Percentiles rank a stretch among this genome's conserved stretches.
phyloP scores from a whole-genome alignment of 1,140 invertebrate genomes.

The Halesus radiatus region DNA sequence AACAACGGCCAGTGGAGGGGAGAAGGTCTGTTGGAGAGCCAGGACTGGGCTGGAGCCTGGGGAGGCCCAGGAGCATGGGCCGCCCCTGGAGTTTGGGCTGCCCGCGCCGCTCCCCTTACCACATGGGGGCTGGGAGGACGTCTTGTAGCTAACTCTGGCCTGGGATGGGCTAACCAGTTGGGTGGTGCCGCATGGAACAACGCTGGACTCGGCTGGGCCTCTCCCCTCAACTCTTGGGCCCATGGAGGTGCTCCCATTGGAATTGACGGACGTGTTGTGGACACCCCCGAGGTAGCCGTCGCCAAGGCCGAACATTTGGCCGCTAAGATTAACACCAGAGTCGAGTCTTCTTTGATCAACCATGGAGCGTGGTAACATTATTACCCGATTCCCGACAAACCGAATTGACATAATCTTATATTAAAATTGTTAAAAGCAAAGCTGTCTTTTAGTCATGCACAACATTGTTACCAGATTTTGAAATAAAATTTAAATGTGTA shows the following conservation, averaged over 20 bases:
- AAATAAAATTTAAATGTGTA: too few relatives aligned
- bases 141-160: conserved; percentile 68
- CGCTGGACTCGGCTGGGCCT: background rate
- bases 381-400: too few relatives aligned
- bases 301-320: conserved; percentile 65
- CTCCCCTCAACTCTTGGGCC: conserved; percentile 57
- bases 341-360: background rate
- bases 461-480: too few relatives aligned
- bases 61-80: conserved; percentile 58
- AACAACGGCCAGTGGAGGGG: conserved; percentile 31
- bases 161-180: conserved; percentile 43
- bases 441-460: too few relatives aligned
- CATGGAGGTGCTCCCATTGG: conserved; percentile 57
- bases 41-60: conserved; percentile 59
- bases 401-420: too few relatives aligned
- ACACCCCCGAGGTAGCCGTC: conserved; percentile 68
- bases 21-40: conserved; percentile 41
- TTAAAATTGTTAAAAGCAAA: too few relatives aligned
- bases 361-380: too few relatives aligned
- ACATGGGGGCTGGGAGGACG: conserved; percentile 38
- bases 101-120: conserved; percentile 37
- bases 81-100: conserved; percentile 7
- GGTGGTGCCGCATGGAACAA: background rate
- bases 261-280: conserved; percentile 61
- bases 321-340: conserved; percentile 60